Evolutionary conservation across 2,797 vertebrate species (phyloP).

Genomic region (Bovichtus diacanthus): DNA sequence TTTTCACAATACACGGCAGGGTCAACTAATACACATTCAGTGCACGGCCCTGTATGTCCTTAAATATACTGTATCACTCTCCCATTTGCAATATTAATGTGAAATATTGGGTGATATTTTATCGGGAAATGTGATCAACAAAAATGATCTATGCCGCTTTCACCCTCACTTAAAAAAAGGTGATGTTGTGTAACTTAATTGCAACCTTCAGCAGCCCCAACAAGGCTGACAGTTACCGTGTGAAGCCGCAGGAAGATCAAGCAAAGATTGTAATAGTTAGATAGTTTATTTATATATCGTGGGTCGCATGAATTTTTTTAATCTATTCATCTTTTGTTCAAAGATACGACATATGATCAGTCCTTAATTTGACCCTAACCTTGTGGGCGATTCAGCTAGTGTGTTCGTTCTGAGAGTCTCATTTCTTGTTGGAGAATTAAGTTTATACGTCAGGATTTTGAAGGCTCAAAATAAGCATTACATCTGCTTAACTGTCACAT

Average conservation of each 20-base stretch:
- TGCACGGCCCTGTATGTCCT: background rate
- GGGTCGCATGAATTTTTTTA: conserved; percentile 7
- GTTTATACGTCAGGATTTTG: background rate
- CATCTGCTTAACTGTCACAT: conserved; percentile 1
- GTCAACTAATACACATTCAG: background rate
- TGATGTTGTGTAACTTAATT: conserved; percentile 2
- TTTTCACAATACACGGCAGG: background rate
- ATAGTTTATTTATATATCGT: background rate
- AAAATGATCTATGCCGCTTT: background rate
- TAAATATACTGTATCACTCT: background rate
- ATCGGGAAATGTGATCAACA: too few relatives aligned
- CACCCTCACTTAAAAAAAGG: background rate
- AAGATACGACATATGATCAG: background rate
- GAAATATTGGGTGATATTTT: too few relatives aligned
- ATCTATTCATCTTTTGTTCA: conserved; percentile 6
- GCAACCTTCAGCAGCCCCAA: conserved; percentile 3
- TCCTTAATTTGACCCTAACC: background rate
- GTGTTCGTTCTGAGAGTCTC: background rate
- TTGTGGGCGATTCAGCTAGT: background rate
- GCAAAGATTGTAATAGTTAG: background rate
- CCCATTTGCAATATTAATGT: too few relatives aligned
- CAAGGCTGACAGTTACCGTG: background rate
- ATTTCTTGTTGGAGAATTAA: background rate
- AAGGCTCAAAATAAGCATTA: background rate
- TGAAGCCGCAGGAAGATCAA: background rate